Evolutionary conservation across 1,140 invertebrate species (phyloP), one percentile per base, ranked within the genome.

Genomic region (Drosophila watanabei): DNA sequence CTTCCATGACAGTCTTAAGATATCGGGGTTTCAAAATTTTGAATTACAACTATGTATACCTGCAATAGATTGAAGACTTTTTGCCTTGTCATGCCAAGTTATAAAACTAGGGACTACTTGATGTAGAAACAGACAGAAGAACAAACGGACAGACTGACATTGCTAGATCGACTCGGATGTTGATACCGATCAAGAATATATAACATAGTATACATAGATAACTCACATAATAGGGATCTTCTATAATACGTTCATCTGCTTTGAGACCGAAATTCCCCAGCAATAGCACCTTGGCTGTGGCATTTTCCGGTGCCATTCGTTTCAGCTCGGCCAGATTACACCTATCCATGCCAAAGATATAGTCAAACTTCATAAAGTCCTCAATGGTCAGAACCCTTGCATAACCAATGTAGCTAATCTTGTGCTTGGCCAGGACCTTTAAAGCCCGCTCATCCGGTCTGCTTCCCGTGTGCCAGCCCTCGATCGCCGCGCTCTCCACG

Each of bases 291-390:
- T 96, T 95, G 0, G 97, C 96, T 81, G 94, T 96, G 63, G 93
- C 93, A 73, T 94, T 93, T 65, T 94, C 93, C 8, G 96, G 96
- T 62, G 95, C 95, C 71, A 95, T 93, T 28, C 91, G 91, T 37
- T 95, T 95, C 10, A 98, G 89, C 41, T 95, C 94, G 2, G 93
- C 94, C 86, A 98, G 96, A 90, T 98, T 98, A 43, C 95, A 94
- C 58, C 97, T 94, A 93, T 98, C 98, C 98, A 98, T 98, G 28
- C 97, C 97, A 93, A 98, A 96, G 68, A 98, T 98, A 84, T 95
- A 98, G 88, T 98, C 95, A 93, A 96, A 98, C 16, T 95, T 93
- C 5, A 95, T 85, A 80, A 97, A 98, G 92, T 98, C 97, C 13
- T 95, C 93, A 43, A 93, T 51, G 10, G 84, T 94, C 32, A 98